Percentiles rank a stretch among this genome's conserved stretches.
phyloP scores from a whole-genome alignment of 2,113 vertebrate species.

The Thalassoma bifasciatum region DNA sequence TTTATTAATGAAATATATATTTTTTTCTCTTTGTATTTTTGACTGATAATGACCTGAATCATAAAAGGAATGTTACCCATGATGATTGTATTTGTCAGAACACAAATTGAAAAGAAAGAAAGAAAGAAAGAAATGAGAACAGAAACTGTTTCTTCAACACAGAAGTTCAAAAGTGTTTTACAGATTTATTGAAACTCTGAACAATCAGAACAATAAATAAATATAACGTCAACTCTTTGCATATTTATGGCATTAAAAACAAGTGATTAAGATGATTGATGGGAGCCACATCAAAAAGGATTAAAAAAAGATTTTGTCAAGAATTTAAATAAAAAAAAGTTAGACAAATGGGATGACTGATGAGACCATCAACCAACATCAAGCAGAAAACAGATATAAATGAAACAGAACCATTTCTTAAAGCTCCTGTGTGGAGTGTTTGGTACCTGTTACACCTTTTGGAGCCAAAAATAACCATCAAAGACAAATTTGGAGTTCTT shows the following conservation, averaged over 20 bases:
- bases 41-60: no score
- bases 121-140: not conserved
- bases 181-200: slow-evolving; percentile 57
- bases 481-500: no score
- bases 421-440: no score
- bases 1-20: no score
- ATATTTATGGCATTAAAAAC: slow-evolving; percentile 1
- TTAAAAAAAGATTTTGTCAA: not conserved
- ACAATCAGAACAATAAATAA: slow-evolving; percentile 54
- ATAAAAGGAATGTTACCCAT: no score
- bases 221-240: slow-evolving; percentile 1
- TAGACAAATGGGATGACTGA: not conserved
- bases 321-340: not conserved
- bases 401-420: no score
- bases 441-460: no score
- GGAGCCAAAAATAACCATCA: no score
- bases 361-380: not conserved
- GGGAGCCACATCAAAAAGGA: not conserved
- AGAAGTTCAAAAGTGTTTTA: not conserved
- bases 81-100: no score
- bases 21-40: no score
- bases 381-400: no score
- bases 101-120: not conserved
- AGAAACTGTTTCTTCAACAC: not conserved
- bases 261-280: slow-evolving; percentile 2